Evolutionary conservation across 2,888 invertebrate genomes (phyloP), one percentile per base, ranked within the genome.

Genomic region (Anagyrus pseudococci): DNA sequence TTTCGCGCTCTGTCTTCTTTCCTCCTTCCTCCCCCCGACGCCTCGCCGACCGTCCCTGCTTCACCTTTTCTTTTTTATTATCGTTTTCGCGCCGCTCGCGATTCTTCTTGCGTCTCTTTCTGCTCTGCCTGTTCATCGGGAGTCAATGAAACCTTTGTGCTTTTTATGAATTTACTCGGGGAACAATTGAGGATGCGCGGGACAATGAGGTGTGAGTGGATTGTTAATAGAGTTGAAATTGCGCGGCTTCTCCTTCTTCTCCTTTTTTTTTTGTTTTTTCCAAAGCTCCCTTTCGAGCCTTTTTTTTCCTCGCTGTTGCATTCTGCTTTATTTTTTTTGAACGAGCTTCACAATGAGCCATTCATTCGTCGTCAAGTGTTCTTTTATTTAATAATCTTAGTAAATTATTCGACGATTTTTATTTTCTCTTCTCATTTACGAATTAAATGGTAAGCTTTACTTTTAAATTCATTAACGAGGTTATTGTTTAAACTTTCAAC

Each of bases 211-310:
- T 29, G 47, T 46, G 55, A 64, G 57, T 53, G 29, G 47, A 64
- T 60, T 60, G 53, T 60, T 64, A 59, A 59, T 63, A 56, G 55
- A 64, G 40, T 29, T 44, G 33, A 49, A 62, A 58, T 52, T 40
- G 49, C 33, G 41, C 7, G 44, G 6, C 29, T 29, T 29, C 10
- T 29, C 29, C 10, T 22, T 44, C 20, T 44, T 8, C 15, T 41
- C 26, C 40, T 17, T 26, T 23, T n/a, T 26, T 47, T 43, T 33
- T 40, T 47, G 41, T 25, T 26, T 47, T 13, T 29, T 26, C 6
- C 26, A 19, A n/a, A 26, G 7, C 15, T 19, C n/a, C 22, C 26
- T 4, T 37, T 37, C 17, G 37, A 15, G 17, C 15, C 10, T 29
- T 29, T 29, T 48, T 60, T 52, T 54, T 48, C 22, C 33, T 29